These are phyloP conservation scores for Bombus vancouverensis DNA, from an alignment of 1,140 invertebrate genomes.

Conservation along the genomic window DNA sequence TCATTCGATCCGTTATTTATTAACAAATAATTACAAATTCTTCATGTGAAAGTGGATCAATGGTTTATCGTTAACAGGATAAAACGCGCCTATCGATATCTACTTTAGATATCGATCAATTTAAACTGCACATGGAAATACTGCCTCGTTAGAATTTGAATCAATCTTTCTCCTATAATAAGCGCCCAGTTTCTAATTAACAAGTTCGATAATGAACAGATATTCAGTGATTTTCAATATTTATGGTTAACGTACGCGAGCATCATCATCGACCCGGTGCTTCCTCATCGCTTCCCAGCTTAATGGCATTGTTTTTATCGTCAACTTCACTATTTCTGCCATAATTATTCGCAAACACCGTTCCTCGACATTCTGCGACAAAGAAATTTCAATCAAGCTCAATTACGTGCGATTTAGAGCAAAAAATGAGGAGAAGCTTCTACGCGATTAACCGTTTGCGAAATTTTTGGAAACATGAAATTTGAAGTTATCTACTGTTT, in stretches of 20 bases:
- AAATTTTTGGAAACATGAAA: neutral
- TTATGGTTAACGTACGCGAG: neutral
- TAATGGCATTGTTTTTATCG: slow-evolving; percentile 17
- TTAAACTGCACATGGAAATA: neutral
- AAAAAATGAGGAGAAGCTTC: neutral
- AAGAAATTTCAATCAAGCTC: neutral
- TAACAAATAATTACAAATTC: slow-evolving; percentile 1
- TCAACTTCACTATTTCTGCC: neutral
- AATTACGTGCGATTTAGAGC: neutral
- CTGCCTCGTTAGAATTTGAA: neutral
- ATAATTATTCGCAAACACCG: neutral
- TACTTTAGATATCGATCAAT: neutral
- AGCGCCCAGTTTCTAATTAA: slow-evolving; percentile 21
- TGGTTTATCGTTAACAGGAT: neutral
- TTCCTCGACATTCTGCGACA: no score
- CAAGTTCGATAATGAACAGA: slow-evolving; percentile 24
- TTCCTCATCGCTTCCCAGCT: neutral
- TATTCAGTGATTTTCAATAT: slow-evolving; percentile 29
- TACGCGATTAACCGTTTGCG: neutral
- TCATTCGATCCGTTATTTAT: neutral
- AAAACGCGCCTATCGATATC: neutral
- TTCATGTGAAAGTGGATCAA: neutral
- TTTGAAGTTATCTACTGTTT: no score
- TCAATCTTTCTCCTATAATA: slow-evolving; percentile 24
- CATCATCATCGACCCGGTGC: neutral